phyloP scores from a whole-genome alignment of 2,113 vertebrate genomes.

The Ranitomeya variabilis region DNA sequence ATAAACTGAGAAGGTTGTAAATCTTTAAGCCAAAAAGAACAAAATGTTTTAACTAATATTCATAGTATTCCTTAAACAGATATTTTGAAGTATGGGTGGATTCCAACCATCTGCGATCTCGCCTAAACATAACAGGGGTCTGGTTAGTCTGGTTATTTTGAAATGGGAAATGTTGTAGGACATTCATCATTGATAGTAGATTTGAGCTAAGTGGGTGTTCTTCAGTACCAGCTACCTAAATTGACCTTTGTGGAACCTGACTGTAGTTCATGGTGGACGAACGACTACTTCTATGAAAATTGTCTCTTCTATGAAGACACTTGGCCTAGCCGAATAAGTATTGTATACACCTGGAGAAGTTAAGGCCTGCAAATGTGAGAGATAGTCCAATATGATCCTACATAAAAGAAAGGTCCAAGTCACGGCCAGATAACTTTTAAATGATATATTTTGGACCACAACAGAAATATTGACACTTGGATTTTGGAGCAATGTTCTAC shows the following conservation, averaged over 20 bases:
- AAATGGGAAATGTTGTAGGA: background rate
- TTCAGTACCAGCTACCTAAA: background rate
- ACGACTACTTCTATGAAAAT: too few relatives aligned
- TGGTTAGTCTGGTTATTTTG: background rate
- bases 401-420: too few relatives aligned
- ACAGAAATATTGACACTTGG: background rate
- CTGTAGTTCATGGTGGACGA: background rate
- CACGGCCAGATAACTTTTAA: too few relatives aligned
- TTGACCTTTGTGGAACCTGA: background rate
- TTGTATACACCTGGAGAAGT: too few relatives aligned
- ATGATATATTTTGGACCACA: too few relatives aligned
- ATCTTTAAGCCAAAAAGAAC: background rate
- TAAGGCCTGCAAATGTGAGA: too few relatives aligned
- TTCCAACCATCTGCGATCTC: conserved; percentile 11
- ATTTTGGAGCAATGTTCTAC: background rate
- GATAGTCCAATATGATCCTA: too few relatives aligned
- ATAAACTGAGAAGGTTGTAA: background rate
- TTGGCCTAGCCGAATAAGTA: too few relatives aligned
- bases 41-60: conserved; percentile 14
- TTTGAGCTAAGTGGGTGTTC: background rate
- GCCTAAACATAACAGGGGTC: background rate
- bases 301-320: too few relatives aligned
- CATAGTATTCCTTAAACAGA: background rate
- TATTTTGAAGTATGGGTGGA: background rate
- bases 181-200: too few relatives aligned